Percentiles rank a stretch among this genome's conserved stretches.
These are phyloP conservation scores for Dione vanillae DNA, from an alignment of 2,888 invertebrate genomes.

Conservation along the genomic window DNA sequence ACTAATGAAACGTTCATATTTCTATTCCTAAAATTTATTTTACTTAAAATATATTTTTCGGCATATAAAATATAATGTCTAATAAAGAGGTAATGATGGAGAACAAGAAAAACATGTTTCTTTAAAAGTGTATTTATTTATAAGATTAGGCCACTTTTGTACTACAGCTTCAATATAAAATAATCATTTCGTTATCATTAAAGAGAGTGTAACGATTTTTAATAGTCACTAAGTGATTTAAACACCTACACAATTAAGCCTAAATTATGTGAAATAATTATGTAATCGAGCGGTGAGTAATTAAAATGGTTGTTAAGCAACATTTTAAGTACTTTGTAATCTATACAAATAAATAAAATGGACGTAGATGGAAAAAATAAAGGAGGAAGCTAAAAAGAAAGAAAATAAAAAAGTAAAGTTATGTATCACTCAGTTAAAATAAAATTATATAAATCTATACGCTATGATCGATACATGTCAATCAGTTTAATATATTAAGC, in stretches of 20 bases:
- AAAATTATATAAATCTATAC: too few species aligned
- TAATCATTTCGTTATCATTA: conserved; percentile 2
- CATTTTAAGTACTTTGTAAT: background rate
- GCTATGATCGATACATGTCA: too few species aligned
- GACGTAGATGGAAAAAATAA: background rate
- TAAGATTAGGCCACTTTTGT: background rate
- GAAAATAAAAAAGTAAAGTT: background rate
- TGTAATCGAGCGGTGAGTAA: background rate
- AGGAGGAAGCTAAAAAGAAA: background rate
- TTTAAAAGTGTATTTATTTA: background rate
- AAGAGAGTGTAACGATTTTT: background rate
- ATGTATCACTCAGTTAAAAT: too few species aligned
- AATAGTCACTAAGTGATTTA: conserved; percentile 2
- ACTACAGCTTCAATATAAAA: background rate
- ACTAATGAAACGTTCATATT: too few species aligned
- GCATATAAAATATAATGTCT: too few species aligned
- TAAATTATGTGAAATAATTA: conserved; percentile 12
- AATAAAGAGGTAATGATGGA: too few species aligned
- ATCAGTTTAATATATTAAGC: too few species aligned
- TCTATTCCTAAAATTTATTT: too few species aligned
- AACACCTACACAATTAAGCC: conserved; percentile 3
- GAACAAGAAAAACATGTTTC: background rate
- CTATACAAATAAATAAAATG: background rate
- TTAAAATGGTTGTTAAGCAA: conserved; percentile 13
- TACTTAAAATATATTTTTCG: too few species aligned